Percentiles rank a stretch among this genome's conserved stretches.
phyloP scores from a whole-genome alignment of 2,888 invertebrate species.

The Drosophila prostipennis region DNA sequence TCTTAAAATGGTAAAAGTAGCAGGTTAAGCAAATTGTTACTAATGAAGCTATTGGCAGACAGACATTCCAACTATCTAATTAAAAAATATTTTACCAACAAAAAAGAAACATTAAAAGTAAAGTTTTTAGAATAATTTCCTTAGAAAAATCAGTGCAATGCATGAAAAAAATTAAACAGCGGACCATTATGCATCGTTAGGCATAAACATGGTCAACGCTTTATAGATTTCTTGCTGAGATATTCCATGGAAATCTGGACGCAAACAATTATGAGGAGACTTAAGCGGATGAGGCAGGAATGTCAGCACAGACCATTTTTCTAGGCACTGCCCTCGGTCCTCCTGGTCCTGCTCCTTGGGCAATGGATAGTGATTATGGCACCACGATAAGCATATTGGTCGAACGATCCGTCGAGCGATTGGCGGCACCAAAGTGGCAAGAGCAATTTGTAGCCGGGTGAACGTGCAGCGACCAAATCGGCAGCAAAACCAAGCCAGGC shows the following conservation, averaged over 20 bases:
- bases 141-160: background rate
- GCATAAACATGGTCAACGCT: conserved; percentile 8
- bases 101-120: background rate
- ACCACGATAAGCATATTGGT: conserved; percentile 71
- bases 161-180: background rate
- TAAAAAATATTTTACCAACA: background rate
- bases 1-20: background rate
- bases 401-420: conserved; percentile 49
- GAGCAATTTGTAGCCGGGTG: conserved; percentile 76
- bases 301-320: conserved; percentile 30
- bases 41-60: background rate
- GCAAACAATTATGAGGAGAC: conserved; percentile 32
- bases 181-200: background rate
- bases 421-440: conserved; percentile 76
- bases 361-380: conserved; percentile 29
- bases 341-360: conserved; percentile 10
- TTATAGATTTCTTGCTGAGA: conserved; percentile 22
- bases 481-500: conserved; percentile 55
- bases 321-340: conserved; percentile 6
- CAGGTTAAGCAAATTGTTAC: background rate
- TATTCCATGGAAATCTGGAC: conserved; percentile 22
- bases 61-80: background rate
- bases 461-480: conserved; percentile 77
- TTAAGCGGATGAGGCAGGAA: conserved; percentile 18
- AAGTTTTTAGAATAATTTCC: background rate